Evolutionary conservation across 2,797 vertebrate genomes (phyloP), one percentile per base, ranked within the genome.

Genomic region (Oophaga sylvatica): DNA sequence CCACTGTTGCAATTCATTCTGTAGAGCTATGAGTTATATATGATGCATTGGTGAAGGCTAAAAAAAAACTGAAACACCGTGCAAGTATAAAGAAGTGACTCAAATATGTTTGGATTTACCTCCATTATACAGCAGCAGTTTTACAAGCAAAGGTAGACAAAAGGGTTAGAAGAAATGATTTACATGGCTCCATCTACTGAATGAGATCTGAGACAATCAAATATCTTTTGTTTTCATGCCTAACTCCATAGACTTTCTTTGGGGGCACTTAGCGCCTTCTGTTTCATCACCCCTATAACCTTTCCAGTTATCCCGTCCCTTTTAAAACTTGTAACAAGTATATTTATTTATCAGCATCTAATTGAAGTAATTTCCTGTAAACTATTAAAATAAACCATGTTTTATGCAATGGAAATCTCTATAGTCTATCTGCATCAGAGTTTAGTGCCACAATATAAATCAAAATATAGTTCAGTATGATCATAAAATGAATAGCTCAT

Each of bases 401-500:
- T 77, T 85, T 82, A 86, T 71, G 63, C 60, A 48, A n/a, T 56
- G 35, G 62, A 59, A 68, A 70, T 59, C 79, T 78, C 45, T 20
- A 41, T 53, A 60, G 63, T 57, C 56, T 9, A 60, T 77, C 75
- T 76, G 45, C 77, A 70, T 86, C 63, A 22, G 71, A 82, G 35
- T 63, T 67, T 82, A 41, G 31, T 63, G 56, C 70, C 48, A 41
- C 53, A 12, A 73, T 79, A 89, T 89, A 89, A 89, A 89, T 89
- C 84, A 83, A 73, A 83, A 83, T 89, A 79, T 81, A 86, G 80
- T 77, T 86, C 78, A 63, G 83, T 83, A 87, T 90, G 90, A 89
- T 91, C 91, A 90, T 90, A 93, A 93, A 94, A 93, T 92, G 89
- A 91, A 92, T 90, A 90, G 87, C 88, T 90, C 89, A 90, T 90